Evolutionary conservation across 2,888 invertebrate genomes (phyloP), one percentile per base, ranked within the genome.

Genomic region (Flexamia atlantica): DNA sequence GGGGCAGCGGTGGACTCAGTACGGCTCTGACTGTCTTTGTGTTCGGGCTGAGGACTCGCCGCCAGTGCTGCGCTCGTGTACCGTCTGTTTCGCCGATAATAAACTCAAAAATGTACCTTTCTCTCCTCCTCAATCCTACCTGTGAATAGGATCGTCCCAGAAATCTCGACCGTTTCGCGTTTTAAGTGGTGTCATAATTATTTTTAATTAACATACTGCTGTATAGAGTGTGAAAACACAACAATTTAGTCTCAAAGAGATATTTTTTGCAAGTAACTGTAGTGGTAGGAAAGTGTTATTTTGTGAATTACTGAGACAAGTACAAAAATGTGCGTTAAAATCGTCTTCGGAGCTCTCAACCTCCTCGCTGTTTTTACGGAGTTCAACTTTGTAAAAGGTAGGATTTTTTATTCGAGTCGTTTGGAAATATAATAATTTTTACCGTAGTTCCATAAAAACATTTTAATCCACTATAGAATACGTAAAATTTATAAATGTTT

Each of bases 351-450:
- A 20, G 23, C 40, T 1, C 28, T 72, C 36, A 72, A 72, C 17
- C 40, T 72, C 0, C 40, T 72, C 17, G 68, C 68, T 1, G 72
- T 72, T 9, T 40, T 72, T 72, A 17, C 40, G 36, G 72, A 72
- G 32, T 23, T 72, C 72, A 72, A 28, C 36, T 72, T 72, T 72
- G 72, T 72, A 3, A 72, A 32, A 72, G 72, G 72, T 72, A 40
- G 30, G 40, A 64, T 64, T 28, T 64, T 3, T 25, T n/a, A n/a
- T n/a, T n/a, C n/a, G n/a, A n/a, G n/a, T n/a, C n/a, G n/a, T n/a
- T n/a, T n/a, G n/a, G n/a, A n/a, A n/a, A n/a, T n/a, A n/a, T n/a
- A n/a, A n/a, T n/a, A n/a, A n/a, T n/a, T n/a, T n/a, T n/a, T n/a
- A n/a, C n/a, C n/a, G n/a, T n/a, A n/a, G n/a, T n/a, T n/a, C n/a